These are phyloP conservation scores for Oryzias melastigma DNA, from an alignment of 2,113 vertebrate genomes.

Conservation along the genomic window DNA sequence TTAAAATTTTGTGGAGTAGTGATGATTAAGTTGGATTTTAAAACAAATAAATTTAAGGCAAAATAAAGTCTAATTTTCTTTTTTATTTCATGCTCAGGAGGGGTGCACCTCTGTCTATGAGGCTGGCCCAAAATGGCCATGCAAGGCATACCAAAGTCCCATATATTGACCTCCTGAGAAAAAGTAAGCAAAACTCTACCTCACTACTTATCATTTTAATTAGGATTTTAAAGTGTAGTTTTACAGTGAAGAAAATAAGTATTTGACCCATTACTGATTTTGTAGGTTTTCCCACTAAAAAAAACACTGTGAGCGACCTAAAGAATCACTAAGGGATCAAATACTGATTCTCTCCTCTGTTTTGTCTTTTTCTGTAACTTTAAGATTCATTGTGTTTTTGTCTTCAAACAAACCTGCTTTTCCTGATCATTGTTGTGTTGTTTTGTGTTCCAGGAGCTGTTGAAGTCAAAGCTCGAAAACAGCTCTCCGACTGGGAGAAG, in stretches of 20 bases:
- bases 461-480: slow-evolving; percentile 27
- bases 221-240: too few relatives aligned
- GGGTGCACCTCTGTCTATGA: slow-evolving; percentile 69
- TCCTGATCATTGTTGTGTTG: too few relatives aligned
- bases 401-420: too few relatives aligned
- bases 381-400: background rate
- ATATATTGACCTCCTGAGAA: slow-evolving; percentile 20
- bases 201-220: background rate
- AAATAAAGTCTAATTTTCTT: slow-evolving; percentile 2
- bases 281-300: too few relatives aligned
- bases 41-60: too few relatives aligned
- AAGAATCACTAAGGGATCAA: too few relatives aligned
- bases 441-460: slow-evolving; percentile 31
- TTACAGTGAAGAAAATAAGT: too few relatives aligned
- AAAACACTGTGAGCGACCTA: too few relatives aligned
- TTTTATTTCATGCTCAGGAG: slow-evolving; percentile 52
- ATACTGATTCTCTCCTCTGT: too few relatives aligned
- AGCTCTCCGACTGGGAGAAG: slow-evolving; percentile 62
- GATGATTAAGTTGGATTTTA: background rate
- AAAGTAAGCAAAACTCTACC: slow-evolving; percentile 47
- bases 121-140: slow-evolving; percentile 74
- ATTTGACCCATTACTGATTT: too few relatives aligned
- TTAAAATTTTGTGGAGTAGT: background rate
- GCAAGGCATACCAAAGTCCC: slow-evolving; percentile 57
- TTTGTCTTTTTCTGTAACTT: background rate